Evolutionary conservation across 2,888 invertebrate species (phyloP), one percentile per base, ranked within the genome.

Genomic region (Lepidochrysops patricia): DNA sequence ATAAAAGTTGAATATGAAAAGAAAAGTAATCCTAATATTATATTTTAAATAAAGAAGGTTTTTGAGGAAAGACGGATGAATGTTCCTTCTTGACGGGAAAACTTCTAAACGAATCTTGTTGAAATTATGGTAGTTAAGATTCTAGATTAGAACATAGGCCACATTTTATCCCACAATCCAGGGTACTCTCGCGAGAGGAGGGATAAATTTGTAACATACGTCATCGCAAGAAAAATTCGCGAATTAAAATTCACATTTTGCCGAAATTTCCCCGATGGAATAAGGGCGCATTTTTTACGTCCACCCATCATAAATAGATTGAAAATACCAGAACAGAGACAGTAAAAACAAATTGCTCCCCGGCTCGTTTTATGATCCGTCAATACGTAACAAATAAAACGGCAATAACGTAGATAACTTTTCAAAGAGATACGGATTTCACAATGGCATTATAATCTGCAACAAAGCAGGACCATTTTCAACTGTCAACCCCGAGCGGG

Each of bases 221-320:
- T n/a, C 25, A 4, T 25, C 26, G 9, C 6, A 25, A 49, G 7
- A 12, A 26, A 13, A 52, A 49, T 25, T 49, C 15, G 23, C 9
- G 52, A 52, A 52, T 29, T 29, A 54, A 26, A 5, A 49, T 35
- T 59, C 29, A 52, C 50, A 59, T 35, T 35, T 52, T 15, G 15
- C 25, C 35, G 13, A 61, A 52, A 61, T 59, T 37, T 48, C 48
- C 52, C 52, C 58, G 23, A 4, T 43, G 48, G 48, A 59, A 48
- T 60, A 62, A 63, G 65, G 61, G 63, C 62, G 56, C 70, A 66
- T 48, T 71, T 71, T 73, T 71, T 70, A 70, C 71, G 72, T 76
- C 73, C 73, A 68, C 68, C 70, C 75, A 78, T 80, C 81, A 82
- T 82, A 82, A 84, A 83, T 78, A 80, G 73, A 84, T 84, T 86